A percentile compares a stretch with the other conserved stretches of the same genome.
Evolutionary conservation across 1,140 invertebrate species (phyloP).

Genomic region (Pseudobourletiella spinata): DNA sequence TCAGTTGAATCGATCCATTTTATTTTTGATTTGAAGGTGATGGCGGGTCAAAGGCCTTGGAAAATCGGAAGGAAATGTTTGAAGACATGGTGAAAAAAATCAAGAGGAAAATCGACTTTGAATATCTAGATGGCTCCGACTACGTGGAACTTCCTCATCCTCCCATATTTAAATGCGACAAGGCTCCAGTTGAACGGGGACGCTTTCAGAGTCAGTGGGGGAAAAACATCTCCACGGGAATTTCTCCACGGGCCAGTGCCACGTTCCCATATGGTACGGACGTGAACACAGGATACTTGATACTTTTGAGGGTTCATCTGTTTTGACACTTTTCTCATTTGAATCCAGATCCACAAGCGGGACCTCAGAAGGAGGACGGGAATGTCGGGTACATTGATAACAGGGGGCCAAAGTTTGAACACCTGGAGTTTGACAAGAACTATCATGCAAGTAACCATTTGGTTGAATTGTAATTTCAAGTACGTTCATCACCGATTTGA

Average conservation of each 20-base stretch:
- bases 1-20: neutral
- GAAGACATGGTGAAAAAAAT: slow-evolving; percentile 1
- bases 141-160: slow-evolving; percentile 6
- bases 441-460: slow-evolving; percentile 6
- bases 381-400: slow-evolving; percentile 13
- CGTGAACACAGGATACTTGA: no score
- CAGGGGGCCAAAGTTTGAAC: neutral
- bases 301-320: no score
- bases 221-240: slow-evolving; percentile 10
- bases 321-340: neutral
- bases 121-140: slow-evolving; percentile 9
- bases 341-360: slow-evolving; percentile 18
- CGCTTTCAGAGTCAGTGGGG: slow-evolving; percentile 13
- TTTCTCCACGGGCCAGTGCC: neutral
- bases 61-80: neutral
- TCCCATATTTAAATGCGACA: slow-evolving; percentile 21
- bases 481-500: no score
- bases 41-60: neutral
- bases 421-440: slow-evolving; percentile 1
- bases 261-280: slow-evolving; percentile 13
- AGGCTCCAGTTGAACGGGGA: slow-evolving; percentile 2
- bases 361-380: slow-evolving; percentile 15
- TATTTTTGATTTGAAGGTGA: neutral
- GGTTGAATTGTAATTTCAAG: neutral
- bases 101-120: slow-evolving; percentile 11